Conservation (phyloP, 2,797 vertebrate species). For the Mionectes olivaceus region DNA sequence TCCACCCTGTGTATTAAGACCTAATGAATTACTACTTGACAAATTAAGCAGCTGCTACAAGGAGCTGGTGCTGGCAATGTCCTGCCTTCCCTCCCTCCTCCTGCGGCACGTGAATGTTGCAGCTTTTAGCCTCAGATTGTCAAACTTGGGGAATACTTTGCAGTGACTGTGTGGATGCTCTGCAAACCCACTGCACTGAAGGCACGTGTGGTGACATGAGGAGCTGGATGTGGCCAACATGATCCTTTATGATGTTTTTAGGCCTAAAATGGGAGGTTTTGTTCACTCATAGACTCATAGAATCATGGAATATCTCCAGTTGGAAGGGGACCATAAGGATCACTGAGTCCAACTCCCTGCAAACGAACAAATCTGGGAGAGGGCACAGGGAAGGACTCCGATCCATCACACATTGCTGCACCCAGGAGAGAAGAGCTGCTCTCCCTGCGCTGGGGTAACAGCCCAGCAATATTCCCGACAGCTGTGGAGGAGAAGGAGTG, state of each 20-base stretch:
- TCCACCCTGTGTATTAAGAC: background rate
- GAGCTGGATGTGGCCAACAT: background rate
- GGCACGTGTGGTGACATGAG: accelerated
- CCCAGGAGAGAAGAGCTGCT: background rate
- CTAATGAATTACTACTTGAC: slow-evolving; percentile 9
- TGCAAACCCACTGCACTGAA: background rate
- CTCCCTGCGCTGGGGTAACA: background rate
- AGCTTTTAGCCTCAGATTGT: background rate
- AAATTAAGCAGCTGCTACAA: background rate
- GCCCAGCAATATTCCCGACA: background rate
- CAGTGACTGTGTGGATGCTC: background rate
- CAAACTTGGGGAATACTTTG: background rate
- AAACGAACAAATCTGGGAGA: background rate
- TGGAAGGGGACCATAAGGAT: background rate
- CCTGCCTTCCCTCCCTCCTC: background rate
- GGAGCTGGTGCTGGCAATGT: background rate
- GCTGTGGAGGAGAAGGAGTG: background rate
- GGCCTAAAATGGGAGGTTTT: background rate
- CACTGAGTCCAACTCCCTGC: background rate
- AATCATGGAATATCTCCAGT: background rate
- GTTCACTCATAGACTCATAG: background rate
- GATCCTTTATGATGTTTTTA: background rate
- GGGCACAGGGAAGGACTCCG: background rate
- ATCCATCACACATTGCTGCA: background rate
- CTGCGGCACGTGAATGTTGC: background rate